A percentile compares a stretch with the other conserved stretches of the same genome.
Conservation (phyloP, 2,113 vertebrate species). For the Tragelaphus buxtoni region DNA sequence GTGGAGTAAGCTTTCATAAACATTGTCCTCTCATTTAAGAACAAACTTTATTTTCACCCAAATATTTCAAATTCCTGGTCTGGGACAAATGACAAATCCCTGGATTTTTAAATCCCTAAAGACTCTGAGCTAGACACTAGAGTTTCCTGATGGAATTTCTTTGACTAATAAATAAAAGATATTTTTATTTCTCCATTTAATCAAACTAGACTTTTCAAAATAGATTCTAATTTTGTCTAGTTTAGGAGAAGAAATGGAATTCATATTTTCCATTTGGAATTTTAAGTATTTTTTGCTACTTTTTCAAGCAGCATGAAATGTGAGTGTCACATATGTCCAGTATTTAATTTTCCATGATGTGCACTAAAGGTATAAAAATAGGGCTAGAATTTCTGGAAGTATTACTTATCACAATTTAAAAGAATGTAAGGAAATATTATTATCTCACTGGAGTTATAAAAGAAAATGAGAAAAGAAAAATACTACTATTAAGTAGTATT, state of each 20-base stretch:
- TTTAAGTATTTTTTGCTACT: background rate
- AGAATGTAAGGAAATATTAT: background rate
- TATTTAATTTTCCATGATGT: background rate
- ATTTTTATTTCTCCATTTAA: background rate
- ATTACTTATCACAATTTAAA: background rate
- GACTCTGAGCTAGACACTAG: background rate
- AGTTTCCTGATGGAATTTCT: background rate
- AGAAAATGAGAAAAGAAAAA: background rate
- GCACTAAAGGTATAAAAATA: background rate
- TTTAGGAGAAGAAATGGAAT: conserved; percentile 7
- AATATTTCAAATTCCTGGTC: background rate
- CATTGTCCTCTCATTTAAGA: background rate
- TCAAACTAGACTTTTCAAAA: background rate
- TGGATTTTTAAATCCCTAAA: background rate
- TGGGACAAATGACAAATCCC: background rate
- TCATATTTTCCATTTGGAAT: background rate
- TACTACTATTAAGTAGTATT: background rate
- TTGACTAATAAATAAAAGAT: background rate
- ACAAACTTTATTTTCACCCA: background rate
- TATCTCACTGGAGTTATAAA: background rate
- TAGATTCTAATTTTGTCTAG: background rate
- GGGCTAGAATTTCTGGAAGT: background rate
- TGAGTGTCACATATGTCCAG: background rate
- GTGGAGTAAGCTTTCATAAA: background rate
- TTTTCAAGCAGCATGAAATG: background rate